Evolutionary conservation across 2,888 invertebrate genomes (phyloP), one percentile per base, ranked within the genome.

Genomic region (Hipparchia semele): DNA sequence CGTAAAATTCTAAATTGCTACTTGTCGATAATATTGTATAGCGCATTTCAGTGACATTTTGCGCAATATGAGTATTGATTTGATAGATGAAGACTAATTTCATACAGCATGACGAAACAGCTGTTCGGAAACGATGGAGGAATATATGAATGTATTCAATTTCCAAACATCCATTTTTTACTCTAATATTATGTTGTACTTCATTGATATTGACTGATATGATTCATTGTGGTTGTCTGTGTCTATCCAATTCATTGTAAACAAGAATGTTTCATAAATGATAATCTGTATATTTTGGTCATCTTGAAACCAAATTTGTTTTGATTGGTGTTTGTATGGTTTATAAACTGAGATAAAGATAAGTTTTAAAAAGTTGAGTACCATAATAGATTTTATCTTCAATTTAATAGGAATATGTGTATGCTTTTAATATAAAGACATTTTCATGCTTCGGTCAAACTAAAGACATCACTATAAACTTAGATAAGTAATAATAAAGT

Each of bases 61-160:
- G 92, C 93, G 93, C 93, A 94, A 87, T 91, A 87, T 87, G 86
- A 84, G 89, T 93, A 93, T 93, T 91, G 93, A 94, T 94, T 92
- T 90, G 85, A 82, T 84, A 86, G 86, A 86, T 86, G 86, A 86
- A 88, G 88, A 90, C 84, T 85, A 90, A 87, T 88, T 91, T 88
- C 88, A 84, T 84, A 85, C 80, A 80, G 83, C 85, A 85, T 88
- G 89, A 87, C 84, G 90, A 92, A 92, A 93, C 92, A 93, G 92
- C 94, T 93, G 93, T 93, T 93, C 86, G 80, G 80, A 82, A 83
- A 82, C 82, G 81, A 82, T 73, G 71, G 65, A 64, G 56, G 12
- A 64, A 39, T 71, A 70, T 79, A 78, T 73, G 69, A 78, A 75
- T 79, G 73, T 69, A 68, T 79, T 73, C 72, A 73, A 77, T 80